Conservation (phyloP, 2,888 invertebrate genomes). For the Laothoe populi region DNA sequence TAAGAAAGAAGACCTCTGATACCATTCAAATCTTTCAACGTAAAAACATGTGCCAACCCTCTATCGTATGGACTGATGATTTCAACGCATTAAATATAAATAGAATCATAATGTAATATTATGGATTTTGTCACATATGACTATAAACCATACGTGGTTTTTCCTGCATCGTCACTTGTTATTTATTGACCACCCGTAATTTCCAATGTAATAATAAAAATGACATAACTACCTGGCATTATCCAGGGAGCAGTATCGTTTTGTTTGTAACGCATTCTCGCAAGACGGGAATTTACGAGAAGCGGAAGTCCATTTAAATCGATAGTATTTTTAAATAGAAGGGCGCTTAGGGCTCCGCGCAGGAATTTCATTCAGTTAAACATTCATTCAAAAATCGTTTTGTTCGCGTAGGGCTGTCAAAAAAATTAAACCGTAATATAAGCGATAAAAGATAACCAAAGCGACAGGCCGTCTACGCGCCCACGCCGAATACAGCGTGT, state of each 20-base stretch:
- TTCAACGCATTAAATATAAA: background rate
- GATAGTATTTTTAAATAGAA: conserved; percentile 55
- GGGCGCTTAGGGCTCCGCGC: conserved; percentile 66
- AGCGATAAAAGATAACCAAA: conserved; percentile 60
- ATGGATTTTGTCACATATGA: background rate
- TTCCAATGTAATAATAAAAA: background rate
- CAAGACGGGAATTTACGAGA: conserved; percentile 53
- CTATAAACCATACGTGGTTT: background rate
- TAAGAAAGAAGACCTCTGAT: too few species aligned
- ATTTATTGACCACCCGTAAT: background rate
- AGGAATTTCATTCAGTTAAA: conserved; percentile 77
- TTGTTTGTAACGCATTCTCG: conserved; percentile 44
- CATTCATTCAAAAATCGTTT: conserved; percentile 68
- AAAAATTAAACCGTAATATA: conserved; percentile 50
- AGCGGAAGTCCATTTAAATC: conserved; percentile 67
- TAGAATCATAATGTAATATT: background rate
- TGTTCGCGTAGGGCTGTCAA: conserved; percentile 61
- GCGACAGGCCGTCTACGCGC: conserved; percentile 75
- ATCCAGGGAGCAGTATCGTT: conserved; percentile 1
- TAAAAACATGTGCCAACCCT: background rate
- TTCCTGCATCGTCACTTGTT: background rate
- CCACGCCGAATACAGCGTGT: conserved; percentile 58
- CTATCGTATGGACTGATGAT: background rate
- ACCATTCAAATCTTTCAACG: background rate
- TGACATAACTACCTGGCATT: conserved; percentile 4